These are phyloP conservation scores for Phoeniculus purpureus DNA, from an alignment of 2,797 vertebrate species.

Conservation along the genomic window DNA sequence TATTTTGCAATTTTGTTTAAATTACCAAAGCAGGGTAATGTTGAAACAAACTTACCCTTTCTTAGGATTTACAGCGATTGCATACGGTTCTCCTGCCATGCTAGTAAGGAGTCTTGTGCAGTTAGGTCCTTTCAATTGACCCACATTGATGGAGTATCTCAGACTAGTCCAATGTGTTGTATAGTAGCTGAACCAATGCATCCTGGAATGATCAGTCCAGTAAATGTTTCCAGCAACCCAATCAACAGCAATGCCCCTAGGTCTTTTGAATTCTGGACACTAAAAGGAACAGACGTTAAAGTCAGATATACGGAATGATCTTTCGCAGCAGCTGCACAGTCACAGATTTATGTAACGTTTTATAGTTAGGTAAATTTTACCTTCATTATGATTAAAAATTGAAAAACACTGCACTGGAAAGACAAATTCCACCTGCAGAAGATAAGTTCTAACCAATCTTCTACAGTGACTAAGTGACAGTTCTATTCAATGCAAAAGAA, in stretches of 20 bases:
- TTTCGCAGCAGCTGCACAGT: neutral
- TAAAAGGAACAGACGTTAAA: constrained; percentile 68
- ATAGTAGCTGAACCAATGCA: constrained; percentile 99
- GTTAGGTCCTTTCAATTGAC: constrained; percentile 93
- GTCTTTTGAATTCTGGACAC: constrained; percentile 96
- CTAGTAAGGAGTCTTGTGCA: constrained; percentile 96
- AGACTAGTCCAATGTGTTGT: constrained; percentile 98
- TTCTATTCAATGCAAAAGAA: neutral
- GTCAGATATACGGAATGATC: neutral
- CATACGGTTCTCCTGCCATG: constrained; percentile 95
- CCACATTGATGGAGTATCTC: constrained; percentile 97
- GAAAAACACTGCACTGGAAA: neutral
- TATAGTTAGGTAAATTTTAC: neutral
- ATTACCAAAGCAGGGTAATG: neutral
- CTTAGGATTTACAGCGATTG: constrained; percentile 92
- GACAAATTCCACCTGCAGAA: neutral
- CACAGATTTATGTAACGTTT: neutral
- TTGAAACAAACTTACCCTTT: constrained; percentile 84
- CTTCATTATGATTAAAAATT: neutral
- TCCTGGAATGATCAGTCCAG: constrained; percentile 98
- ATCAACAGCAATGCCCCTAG: constrained; percentile 94
- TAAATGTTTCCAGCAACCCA: constrained; percentile 98
- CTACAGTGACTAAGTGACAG: neutral
- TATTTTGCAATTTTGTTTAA: neutral
- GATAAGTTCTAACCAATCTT: neutral